Evolutionary conservation across 2,113 vertebrate species (phyloP).

Genomic region (Channa argus): DNA sequence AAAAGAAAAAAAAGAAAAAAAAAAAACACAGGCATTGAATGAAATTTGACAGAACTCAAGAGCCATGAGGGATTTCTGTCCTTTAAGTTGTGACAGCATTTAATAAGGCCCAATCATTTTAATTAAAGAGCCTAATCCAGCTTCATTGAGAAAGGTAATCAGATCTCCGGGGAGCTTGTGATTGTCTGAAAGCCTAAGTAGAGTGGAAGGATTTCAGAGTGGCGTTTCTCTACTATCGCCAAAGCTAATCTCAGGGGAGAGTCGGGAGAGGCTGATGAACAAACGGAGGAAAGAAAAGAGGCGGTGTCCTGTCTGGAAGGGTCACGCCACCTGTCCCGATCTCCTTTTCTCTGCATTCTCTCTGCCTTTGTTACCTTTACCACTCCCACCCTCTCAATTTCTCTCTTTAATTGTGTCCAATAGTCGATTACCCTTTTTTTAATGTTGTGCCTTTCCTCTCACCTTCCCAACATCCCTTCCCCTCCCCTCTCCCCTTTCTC

Average conservation of each 20-base stretch:
- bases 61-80: constrained; percentile 78
- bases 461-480: constrained; percentile 26
- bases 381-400: constrained; percentile 53
- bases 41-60: constrained; percentile 71
- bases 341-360: constrained; percentile 3
- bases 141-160: constrained; percentile 74
- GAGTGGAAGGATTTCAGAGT: constrained; percentile 72
- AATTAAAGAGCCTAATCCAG: constrained; percentile 84
- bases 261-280: constrained; percentile 22
- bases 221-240: constrained; percentile 39
- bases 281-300: constrained; percentile 31
- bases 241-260: constrained; percentile 53
- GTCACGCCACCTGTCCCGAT: constrained; percentile 28
- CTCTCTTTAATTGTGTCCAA: constrained; percentile 55
- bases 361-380: constrained; percentile 44
- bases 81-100: constrained; percentile 76
- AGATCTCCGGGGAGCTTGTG: constrained; percentile 76
- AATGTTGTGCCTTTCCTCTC: constrained; percentile 50
- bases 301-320: constrained; percentile 31
- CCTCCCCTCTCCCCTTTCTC: neutral
- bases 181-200: constrained; percentile 71
- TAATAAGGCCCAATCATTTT: constrained; percentile 79
- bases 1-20: neutral
- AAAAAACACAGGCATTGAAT: constrained; percentile 15
- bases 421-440: constrained; percentile 47